Base-by-base conservation (phyloP, 2,113 vertebrate species). In the Trachemys scripta region DNA sequence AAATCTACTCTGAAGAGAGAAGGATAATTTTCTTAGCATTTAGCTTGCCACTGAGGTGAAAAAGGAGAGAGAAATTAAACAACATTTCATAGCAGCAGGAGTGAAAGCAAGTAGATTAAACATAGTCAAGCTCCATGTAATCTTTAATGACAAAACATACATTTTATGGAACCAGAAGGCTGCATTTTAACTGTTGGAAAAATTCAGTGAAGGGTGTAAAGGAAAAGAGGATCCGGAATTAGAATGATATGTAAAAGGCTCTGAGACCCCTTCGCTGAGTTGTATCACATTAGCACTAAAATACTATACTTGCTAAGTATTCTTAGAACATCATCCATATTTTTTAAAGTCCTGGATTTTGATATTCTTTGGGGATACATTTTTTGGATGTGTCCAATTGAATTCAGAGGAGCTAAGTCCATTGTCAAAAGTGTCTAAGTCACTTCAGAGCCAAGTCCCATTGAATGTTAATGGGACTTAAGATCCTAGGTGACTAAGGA, bases 71-170 rank as follows among this genome's bases (percentile, higher is more conserved):
- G n/a, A 56, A 85, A 81, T 87, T 95, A 89, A 85, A 78, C 13
- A 47, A 94, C 47, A 54, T 29, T 62, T 94, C 25, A n/a, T 8
- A 84, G 85, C 75, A 96, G 24, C 54, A 91, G 84, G 82, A 88
- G 47, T 79, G 79, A 80, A 95, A 94, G 54, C 59, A 96, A 95
- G 59, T 51, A 91, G 89, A 95, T 95, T 94, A 92, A 96, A 93
- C 29, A 57, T 81, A 78, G 80, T 92, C 25, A 85, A 85, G 38
- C 53, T 90, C 83, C 88, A 24, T 38, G 47, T 87, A 94, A 90
- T 90, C 47, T 51, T 88, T 29, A 75, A 59, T 83, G 69, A 84
- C 31, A 95, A 90, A 84, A 80, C 11, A 83, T 75, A 72, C 0
- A 27, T 90, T 92, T 90, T 82, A 78, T 62, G 22, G 76, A 29